Evolutionary conservation across 2,113 vertebrate genomes (phyloP).

Genomic region (Daboia siamensis): DNA sequence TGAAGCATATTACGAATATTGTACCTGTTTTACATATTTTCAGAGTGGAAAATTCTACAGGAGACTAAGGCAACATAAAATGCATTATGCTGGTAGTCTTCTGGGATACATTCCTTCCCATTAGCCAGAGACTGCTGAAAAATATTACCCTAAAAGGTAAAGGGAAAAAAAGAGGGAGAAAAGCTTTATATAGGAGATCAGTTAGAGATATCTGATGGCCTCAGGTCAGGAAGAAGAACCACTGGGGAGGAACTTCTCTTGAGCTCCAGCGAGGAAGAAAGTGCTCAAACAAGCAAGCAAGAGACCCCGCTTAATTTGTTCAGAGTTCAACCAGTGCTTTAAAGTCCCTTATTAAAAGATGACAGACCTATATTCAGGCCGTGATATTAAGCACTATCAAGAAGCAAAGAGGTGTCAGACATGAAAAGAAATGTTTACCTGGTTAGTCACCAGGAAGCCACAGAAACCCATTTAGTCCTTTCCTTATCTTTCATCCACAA

Average conservation of each 20-base stretch:
- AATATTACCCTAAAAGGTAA: background rate
- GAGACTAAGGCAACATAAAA: background rate
- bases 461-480: background rate
- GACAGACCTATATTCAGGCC: background rate
- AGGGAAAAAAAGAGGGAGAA: background rate
- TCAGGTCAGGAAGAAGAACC: background rate
- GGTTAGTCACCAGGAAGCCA: background rate
- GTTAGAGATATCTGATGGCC: background rate
- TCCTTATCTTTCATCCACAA: background rate
- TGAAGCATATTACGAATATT: background rate
- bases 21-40: background rate
- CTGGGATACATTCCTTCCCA: background rate
- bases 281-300: background rate
- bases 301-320: background rate
- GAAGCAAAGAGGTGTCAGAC: background rate
- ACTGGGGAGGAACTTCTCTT: background rate
- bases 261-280: background rate
- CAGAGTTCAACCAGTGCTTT: background rate
- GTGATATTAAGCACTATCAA: background rate
- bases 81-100: background rate
- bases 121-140: background rate
- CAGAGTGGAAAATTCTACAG: background rate
- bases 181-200: background rate
- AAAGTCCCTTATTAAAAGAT: background rate
- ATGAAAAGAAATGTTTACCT: background rate